Conservation (phyloP, 2,888 invertebrate genomes). For the Sarcophaga carnaria region DNA sequence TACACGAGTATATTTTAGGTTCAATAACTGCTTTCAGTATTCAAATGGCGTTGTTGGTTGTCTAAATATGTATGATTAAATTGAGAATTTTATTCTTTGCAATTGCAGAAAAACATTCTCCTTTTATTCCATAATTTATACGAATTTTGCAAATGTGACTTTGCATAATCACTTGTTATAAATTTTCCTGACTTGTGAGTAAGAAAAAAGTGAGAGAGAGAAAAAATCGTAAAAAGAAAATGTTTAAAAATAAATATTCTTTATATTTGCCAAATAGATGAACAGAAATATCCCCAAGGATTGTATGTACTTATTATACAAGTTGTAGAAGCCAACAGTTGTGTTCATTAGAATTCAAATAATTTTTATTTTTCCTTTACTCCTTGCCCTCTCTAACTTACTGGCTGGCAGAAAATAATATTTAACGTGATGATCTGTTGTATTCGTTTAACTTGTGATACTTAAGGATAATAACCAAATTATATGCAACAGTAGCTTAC, state of each 20-base stretch:
- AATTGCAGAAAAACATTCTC: slow-evolving; percentile 9
- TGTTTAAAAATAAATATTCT: slow-evolving; percentile 32
- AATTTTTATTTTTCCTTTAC: slow-evolving; percentile 47
- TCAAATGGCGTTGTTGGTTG: neutral
- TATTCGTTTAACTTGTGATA: slow-evolving; percentile 41
- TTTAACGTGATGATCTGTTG: slow-evolving; percentile 66
- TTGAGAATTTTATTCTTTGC: slow-evolving; percentile 38
- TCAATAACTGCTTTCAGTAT: neutral
- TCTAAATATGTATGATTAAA: slow-evolving; percentile 44
- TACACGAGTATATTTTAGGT: neutral
- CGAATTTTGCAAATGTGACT: slow-evolving; percentile 71
- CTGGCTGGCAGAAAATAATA: slow-evolving; percentile 50
- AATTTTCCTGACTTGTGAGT: slow-evolving; percentile 60
- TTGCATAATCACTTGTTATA: slow-evolving; percentile 73
- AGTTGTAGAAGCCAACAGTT: slow-evolving; percentile 41
- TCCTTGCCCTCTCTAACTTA: slow-evolving; percentile 12
- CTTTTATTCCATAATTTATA: slow-evolving; percentile 62
- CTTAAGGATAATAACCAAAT: slow-evolving; percentile 69
- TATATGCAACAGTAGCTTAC: slow-evolving; percentile 71
- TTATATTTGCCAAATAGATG: slow-evolving; percentile 53
- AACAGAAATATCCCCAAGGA: slow-evolving; percentile 44
- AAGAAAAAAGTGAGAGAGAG: neutral
- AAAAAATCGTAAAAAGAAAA: slow-evolving; percentile 26
- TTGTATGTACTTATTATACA: slow-evolving; percentile 18
- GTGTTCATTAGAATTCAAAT: slow-evolving; percentile 39